These are phyloP conservation scores for Clarias fuscus DNA, from an alignment of 2,797 vertebrate species.

Conservation along the genomic window DNA sequence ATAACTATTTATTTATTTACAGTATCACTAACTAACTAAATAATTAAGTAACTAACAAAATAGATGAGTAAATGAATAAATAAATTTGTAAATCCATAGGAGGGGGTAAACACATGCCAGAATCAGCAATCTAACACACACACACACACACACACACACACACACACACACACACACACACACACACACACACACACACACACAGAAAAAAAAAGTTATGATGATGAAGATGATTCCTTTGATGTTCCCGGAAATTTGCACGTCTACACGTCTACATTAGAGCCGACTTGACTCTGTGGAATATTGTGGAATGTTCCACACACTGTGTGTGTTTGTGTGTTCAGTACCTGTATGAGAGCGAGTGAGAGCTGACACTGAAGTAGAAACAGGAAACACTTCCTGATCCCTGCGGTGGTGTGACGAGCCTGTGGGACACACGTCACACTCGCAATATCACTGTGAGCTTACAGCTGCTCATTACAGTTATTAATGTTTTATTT, in stretches of 20 bases:
- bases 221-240: background rate
- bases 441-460: background rate
- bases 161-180: no score
- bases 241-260: background rate
- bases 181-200: no score
- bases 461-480: background rate
- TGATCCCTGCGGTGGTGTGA: constrained; percentile 51
- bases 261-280: background rate
- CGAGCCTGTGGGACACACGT: constrained; percentile 24
- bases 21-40: no score
- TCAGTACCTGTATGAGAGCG: constrained; percentile 49
- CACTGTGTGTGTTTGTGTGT: background rate
- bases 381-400: constrained; percentile 57
- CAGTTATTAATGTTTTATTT: background rate
- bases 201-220: no score
- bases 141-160: no score
- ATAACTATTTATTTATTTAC: no score
- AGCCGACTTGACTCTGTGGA: background rate
- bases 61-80: no score
- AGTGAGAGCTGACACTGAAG: constrained; percentile 41
- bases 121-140: no score
- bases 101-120: no score
- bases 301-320: background rate
- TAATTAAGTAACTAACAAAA: no score
- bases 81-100: background rate